Conservation (phyloP, 1,140 invertebrate species). For the Zophobas morio region DNA sequence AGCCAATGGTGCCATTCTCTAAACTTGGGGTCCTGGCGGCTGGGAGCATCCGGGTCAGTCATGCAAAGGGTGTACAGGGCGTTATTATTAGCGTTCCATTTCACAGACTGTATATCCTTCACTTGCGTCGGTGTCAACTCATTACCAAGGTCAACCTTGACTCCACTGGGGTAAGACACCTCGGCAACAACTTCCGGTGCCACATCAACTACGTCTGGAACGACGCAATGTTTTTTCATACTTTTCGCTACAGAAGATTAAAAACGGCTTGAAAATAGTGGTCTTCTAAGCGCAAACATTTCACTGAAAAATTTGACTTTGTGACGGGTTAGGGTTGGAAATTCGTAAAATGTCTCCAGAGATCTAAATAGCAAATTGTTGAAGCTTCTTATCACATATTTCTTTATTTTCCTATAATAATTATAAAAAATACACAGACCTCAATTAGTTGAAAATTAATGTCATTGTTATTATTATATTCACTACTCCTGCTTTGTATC, state of each 20-base stretch:
- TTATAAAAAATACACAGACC: too few species aligned
- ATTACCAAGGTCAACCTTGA: slow-evolving; percentile 79
- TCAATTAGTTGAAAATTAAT: too few species aligned
- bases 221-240: slow-evolving; percentile 69
- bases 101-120: slow-evolving; percentile 77
- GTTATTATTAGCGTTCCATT: slow-evolving; percentile 75
- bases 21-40: slow-evolving; percentile 80
- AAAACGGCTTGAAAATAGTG: slow-evolving; percentile 50
- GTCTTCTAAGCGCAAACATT: slow-evolving; percentile 52
- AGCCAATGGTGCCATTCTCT: slow-evolving; percentile 95
- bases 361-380: too few species aligned
- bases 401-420: too few species aligned
- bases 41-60: slow-evolving; percentile 92
- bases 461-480: too few species aligned
- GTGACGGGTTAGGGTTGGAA: not conserved
- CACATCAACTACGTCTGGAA: slow-evolving; percentile 69
- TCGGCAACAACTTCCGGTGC: slow-evolving; percentile 63
- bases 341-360: too few species aligned
- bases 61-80: slow-evolving; percentile 85
- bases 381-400: too few species aligned
- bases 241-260: slow-evolving; percentile 56
- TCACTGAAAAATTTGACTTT: slow-evolving; percentile 43
- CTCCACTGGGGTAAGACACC: slow-evolving; percentile 69
- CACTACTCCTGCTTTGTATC: too few species aligned
- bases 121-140: slow-evolving; percentile 83